Base-by-base conservation (phyloP, 2,113 vertebrate species). In the Colinus virginianus region DNA sequence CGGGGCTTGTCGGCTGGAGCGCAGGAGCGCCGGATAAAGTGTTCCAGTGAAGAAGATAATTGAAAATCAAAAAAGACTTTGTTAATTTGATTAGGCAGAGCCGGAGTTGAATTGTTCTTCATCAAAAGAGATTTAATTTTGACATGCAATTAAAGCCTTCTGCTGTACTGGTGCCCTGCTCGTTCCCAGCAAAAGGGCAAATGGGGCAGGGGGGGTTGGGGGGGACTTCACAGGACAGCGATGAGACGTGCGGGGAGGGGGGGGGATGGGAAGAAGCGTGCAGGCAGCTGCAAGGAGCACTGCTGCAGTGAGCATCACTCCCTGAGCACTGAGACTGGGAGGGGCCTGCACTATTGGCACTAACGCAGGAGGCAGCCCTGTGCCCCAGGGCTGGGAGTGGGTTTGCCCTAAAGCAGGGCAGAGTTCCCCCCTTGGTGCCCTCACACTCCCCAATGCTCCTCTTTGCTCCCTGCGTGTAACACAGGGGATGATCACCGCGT, bases 41-140 rank as follows among this genome's bases (percentile, higher is more conserved):
- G 97, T 98, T 98, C 97, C 91, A 26, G 93, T 69, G 94, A 94
- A 95, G 97, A 97, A 98, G 98, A 98, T 99, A 98, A 99, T 98
- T 99, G 98, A 98, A 98, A 98, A 99, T 99, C 98, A 98, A 98
- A 98, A 98, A 98, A 97, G 98, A 98, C 98, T 98, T 98, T 98
- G 98, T 98, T 99, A 98, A 99, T 99, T 98, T 98, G 98, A 98
- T 99, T 98, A 99, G 98, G 97, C 98, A 97, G 98, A 98, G 98
- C 97, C 90, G 88, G 97, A 91, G 97, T 93, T 98, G 98, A 97
- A 98, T 98, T 98, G 98, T 98, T 98, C 98, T 98, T 98, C 97
- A 98, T 99, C 98, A 98, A 97, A 98, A 98, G 98, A 98, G 98
- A 98, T 98, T 99, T 98, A 97, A 98, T 98, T 98, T 98, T 98